Base-by-base conservation (phyloP, 2,113 vertebrate species). In the Meleagris gallopavo region DNA sequence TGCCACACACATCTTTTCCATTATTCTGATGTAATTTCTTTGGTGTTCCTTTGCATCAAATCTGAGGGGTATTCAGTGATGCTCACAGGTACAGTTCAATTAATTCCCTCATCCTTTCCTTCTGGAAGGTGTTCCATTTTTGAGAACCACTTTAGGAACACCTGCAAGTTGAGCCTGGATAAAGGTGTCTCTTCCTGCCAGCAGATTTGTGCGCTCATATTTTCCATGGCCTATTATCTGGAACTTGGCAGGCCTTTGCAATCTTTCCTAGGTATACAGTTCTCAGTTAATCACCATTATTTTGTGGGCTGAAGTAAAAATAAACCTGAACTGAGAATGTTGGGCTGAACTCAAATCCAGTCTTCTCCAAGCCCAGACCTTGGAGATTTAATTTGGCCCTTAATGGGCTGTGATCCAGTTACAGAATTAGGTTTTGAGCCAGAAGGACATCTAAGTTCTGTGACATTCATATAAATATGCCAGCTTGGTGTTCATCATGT, bases 81-180 rank as follows among this genome's bases (percentile, higher is more conserved):
- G 0, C 78, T 85, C 21, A 34, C 38, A 79, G 40, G 22, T 76
- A 22, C 0, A 1, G 13, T 74, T 82, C n/a, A 79, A 3, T 85
- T 84, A 77, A 54, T 10, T 80, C 30, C 20, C 17, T 87, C 3
- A 2, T 69, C 18, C 9, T 72, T 83, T 17, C 61, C 43, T 65
- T 87, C 24, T 27, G 54, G 62, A 62, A 8, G 12, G 81, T 36
- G 17, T 72, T 72, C 36, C 5, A 6, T 40, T 87, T 96, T 76
- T 88, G 64, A 76, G 57, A 92, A 55, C 48, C 58, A 30, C 27
- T 25, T 55, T 74, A 60, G 54, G 41, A 93, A 84, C 58, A 58
- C 0, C 0, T 65, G n/a, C 2, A 11, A 74, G 55, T 29, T 92
- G 52, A 73, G 48, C 0, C 0, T 79, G 40, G 36, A 54, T 29